Evolutionary conservation across 2,797 vertebrate genomes (phyloP), one percentile per base, ranked within the genome.

Genomic region (Tarsius wallacei): DNA sequence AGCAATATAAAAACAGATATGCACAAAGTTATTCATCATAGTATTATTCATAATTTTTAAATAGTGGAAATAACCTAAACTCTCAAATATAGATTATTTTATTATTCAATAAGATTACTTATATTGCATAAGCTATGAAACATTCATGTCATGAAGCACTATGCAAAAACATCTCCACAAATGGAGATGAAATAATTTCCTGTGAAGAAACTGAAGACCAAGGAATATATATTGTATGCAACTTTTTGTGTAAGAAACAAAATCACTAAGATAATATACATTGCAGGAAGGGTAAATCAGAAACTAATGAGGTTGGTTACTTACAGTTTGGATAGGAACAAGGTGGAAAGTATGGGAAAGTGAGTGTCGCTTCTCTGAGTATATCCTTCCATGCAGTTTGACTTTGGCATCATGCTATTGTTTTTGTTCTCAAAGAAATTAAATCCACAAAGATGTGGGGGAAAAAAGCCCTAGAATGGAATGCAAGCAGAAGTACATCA

Each of bases 371-470:
- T 91, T 87, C 4, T 16, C 36, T 55, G 74, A 77, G 12, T 66
- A 12, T 53, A 47, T 83, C 83, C 61, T 77, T 51, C 57, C 49
- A 9, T 26, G 11, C 53, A 68, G 24, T 70, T 91, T 94, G 3
- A 85, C n/a, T 82, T 61, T 63, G 36, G 12, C 53, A 53, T 91
- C 19, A 55, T 55, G 36, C 15, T 91, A 47, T 42, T 71, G 11
- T 82, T 92, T 93, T 87, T 85, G 77, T 2, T 82, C n/a, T 85
- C 11, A 80, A 85, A 93, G 26, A 82, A 91, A 7, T 89, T 84
- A 77, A 84, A 59, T 85, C 26, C 26, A 31, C 15, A 71, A 86
- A n/a, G 2, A 63, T 66, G 7, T 53, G 17, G 49, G 22, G 0
- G 9, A 68, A 57, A 68, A 61, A 42, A 22, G 12, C 16, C 4